Percentiles rank a stretch among this genome's conserved stretches.
Evolutionary conservation across 2,113 vertebrate species (phyloP).

Genomic region (Silurus meridionalis): DNA sequence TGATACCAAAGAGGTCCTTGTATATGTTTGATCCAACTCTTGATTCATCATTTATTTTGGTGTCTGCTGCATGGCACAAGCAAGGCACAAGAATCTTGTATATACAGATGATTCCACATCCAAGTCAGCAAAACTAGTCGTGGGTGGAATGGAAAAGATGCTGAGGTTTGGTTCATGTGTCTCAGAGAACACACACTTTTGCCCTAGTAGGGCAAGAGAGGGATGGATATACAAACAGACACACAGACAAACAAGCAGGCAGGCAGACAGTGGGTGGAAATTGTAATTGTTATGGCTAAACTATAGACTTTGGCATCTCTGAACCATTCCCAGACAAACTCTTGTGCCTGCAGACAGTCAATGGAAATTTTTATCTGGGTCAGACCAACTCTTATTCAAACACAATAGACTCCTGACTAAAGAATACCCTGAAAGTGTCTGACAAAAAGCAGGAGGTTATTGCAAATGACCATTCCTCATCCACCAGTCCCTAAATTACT

Average conservation of each 20-base stretch:
- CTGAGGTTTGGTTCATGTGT: not conserved
- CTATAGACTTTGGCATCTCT: not conserved
- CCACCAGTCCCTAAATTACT: constrained; percentile 14
- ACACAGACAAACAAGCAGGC: no score
- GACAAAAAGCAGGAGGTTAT: not conserved
- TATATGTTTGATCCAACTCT: not conserved
- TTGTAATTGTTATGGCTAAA: not conserved
- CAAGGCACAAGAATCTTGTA: no score
- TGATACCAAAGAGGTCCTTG: not conserved
- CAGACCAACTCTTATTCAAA: not conserved
- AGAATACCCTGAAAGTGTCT: not conserved
- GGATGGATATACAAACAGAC: no score
- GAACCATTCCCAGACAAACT: not conserved
- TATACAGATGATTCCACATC: no score
- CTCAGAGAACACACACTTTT: not conserved
- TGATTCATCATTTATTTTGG: no score
- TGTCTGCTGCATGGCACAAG: no score
- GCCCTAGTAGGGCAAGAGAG: no score
- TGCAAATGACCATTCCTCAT: not conserved
- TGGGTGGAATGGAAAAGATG: not conserved
- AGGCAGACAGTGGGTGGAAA: not conserved
- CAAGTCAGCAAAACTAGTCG: no score
- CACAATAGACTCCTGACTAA: not conserved
- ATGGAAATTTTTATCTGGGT: not conserved
- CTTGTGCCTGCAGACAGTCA: not conserved